These are phyloP conservation scores for Aleiodes leptofemur DNA, from an alignment of 2,888 invertebrate species.

Conservation along the genomic window DNA sequence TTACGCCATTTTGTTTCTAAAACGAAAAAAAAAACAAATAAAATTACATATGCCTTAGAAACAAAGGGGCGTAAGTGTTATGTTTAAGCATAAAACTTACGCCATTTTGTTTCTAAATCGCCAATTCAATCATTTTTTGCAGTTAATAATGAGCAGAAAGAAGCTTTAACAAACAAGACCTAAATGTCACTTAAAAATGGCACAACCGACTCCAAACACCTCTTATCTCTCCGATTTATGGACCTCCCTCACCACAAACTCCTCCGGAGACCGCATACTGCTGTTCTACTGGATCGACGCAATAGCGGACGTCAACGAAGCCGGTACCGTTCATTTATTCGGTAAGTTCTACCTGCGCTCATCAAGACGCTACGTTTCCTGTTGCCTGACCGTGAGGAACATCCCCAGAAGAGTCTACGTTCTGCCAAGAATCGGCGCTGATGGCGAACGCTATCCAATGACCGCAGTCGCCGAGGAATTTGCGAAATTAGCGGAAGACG, in stretches of 20 bases:
- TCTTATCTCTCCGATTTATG: too few species aligned
- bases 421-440: conserved; percentile 83
- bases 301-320: conserved; percentile 90
- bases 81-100: too few species aligned
- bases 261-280: conserved; percentile 76
- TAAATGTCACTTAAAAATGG: too few species aligned
- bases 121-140: too few species aligned
- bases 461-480: conserved; percentile 94
- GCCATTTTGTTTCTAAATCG: too few species aligned
- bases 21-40: too few species aligned
- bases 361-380: conserved; percentile 83
- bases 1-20: too few species aligned
- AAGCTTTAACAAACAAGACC: too few species aligned
- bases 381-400: conserved; percentile 91
- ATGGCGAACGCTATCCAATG: conserved; percentile 72
- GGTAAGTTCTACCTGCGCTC: conserved; percentile 86
- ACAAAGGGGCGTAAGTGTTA: too few species aligned
- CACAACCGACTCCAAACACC: too few species aligned
- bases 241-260: conserved; percentile 74
- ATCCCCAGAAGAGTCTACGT: conserved; percentile 90
- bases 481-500: conserved; percentile 77
- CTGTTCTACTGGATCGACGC: conserved; percentile 95
- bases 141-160: too few species aligned
- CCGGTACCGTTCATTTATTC: conserved; percentile 94
- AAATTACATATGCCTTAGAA: too few species aligned